Evolutionary conservation across 1,140 invertebrate genomes (phyloP).

Genomic region (Dreissena rostriformis): DNA sequence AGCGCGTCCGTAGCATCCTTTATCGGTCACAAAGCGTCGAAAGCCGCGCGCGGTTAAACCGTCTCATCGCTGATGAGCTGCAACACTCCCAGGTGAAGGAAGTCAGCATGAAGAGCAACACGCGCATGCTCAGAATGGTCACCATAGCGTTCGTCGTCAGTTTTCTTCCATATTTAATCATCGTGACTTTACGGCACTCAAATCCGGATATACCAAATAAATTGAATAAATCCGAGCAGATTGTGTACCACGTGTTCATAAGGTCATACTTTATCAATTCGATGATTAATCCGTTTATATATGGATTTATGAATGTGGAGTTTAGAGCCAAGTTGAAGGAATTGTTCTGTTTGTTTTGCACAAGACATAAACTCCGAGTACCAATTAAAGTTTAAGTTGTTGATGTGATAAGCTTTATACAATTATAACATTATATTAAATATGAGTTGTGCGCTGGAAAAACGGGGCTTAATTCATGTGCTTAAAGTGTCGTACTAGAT

Average conservation of each 20-base stretch:
- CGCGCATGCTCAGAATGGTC: constrained; percentile 53
- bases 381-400: neutral
- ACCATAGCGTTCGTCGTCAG: constrained; percentile 54
- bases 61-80: constrained; percentile 49
- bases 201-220: constrained; percentile 36
- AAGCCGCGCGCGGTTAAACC: constrained; percentile 45
- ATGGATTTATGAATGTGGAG: constrained; percentile 53
- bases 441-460: too few relatives aligned
- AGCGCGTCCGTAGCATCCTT: constrained; percentile 31
- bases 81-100: constrained; percentile 37
- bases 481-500: too few relatives aligned
- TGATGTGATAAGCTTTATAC: too few relatives aligned
- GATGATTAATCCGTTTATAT: constrained; percentile 55
- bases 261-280: constrained; percentile 52
- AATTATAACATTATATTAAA: too few relatives aligned
- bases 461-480: too few relatives aligned
- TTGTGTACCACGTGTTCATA: constrained; percentile 45
- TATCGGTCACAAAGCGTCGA: constrained; percentile 52
- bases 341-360: constrained; percentile 45
- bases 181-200: constrained; percentile 40
- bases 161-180: constrained; percentile 46
- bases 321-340: constrained; percentile 40
- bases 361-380: neutral
- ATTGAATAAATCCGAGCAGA: constrained; percentile 33
- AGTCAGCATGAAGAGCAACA: constrained; percentile 50